Evolutionary conservation across 1,140 invertebrate genomes (phyloP), one percentile per base, ranked within the genome.

Genomic region (Drosophila setifemur): DNA sequence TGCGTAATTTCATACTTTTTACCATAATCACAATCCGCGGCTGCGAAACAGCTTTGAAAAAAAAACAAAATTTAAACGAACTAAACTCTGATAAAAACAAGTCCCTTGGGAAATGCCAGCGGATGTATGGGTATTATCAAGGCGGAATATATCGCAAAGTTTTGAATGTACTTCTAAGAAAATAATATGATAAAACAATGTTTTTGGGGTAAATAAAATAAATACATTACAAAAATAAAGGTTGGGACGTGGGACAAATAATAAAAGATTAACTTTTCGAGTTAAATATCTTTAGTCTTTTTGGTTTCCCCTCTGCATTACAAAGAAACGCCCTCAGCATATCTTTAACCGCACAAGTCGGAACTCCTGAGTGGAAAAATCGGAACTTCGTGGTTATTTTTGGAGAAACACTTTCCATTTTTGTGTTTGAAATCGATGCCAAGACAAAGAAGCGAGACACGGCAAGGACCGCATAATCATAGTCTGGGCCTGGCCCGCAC

Each of bases 351-450:
- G 4, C 3, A n/a, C 23, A 55, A 28, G n/a, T 9, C 33, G 3
- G n/a, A 39, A 40, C 12, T 37, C 2, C 21, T 14, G 8, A 1
- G 16, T 29, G 21, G 29, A 18, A 45, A 14, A 9, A 12, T 1
- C 11, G 23, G 14, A 19, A 18, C 7, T 42, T 6, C n/a, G 4
- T 18, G 39, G 26, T 50, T 33, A 12, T 43, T 42, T 66, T 66
- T 8, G 7, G 21, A 11, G 14, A 33, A 81, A 54, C 71, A 71
- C 76, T 79, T 79, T 81, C 58, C 40, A 50, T 77, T 73, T 71
- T 54, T 64, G 25, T 37, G 54, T 57, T 63, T 54, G 28, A 54
- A 47, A 63, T 31, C 29, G 55, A 16, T n/a, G 28, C 23, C 6
- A 16, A 53, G 29, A 57, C 50, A 60, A 25, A 45, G 50, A 35